Conservation (phyloP, 2,113 vertebrate species). For the Phaethornis superciliosus region DNA sequence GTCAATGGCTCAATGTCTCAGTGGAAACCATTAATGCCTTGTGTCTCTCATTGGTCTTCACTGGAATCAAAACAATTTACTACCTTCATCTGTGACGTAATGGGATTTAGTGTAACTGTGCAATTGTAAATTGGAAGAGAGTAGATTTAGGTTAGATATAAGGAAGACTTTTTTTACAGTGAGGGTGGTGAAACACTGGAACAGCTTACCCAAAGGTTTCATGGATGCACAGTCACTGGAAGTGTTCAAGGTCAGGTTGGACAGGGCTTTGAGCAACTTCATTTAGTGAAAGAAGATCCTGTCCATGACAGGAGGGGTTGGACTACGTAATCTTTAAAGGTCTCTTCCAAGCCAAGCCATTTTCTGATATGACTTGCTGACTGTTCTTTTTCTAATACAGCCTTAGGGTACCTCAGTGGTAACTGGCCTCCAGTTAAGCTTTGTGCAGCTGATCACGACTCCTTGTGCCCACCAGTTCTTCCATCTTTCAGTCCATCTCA, state of each 20-base stretch:
- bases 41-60: fast-evolving
- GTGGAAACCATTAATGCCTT: not conserved
- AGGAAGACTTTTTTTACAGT: not conserved
- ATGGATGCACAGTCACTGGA: fast-evolving
- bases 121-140: not conserved
- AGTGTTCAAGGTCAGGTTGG: not conserved
- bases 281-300: not conserved
- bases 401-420: not conserved
- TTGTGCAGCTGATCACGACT: not conserved
- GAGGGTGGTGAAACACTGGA: not conserved
- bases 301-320: fast-evolving
- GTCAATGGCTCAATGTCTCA: not conserved
- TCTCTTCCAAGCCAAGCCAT: not conserved
- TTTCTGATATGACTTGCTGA: not conserved
- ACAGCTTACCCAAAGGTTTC: not conserved
- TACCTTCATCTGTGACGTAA: fast-evolving
- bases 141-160: not conserved
- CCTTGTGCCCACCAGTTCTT: not conserved
- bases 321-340: not conserved
- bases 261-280: fast-evolving
- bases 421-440: not conserved
- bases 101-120: not conserved
- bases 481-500: not conserved
- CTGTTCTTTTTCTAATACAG: not conserved
- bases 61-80: not conserved